Evolutionary conservation across 2,797 vertebrate species (phyloP), one percentile per base, ranked within the genome.

Genomic region (Loriculus beryllinus): DNA sequence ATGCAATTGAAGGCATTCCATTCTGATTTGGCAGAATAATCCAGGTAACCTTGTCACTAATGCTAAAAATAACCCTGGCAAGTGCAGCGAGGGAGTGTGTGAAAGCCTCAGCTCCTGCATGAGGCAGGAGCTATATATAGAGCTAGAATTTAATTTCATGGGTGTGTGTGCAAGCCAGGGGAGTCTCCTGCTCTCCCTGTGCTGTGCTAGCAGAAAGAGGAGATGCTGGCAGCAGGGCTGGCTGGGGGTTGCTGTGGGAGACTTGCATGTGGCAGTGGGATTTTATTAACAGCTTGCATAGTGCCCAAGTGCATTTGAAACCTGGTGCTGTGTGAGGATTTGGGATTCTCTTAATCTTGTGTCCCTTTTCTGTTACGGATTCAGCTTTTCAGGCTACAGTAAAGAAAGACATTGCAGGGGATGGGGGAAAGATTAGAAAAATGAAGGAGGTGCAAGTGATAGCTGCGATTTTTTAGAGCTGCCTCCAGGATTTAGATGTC

Each of bases 51-150:
- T 42, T 95, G 81, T 56, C 48, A 2, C 74, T 23, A 84, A 7
- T 48, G 80, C 95, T 96, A 96, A 97, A 96, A 97, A 97, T 96
- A 96, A 82, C 37, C 31, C 9, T 60, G 42, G 83, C 1, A 0
- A 77, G 85, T 1, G 1, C 75, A 83, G 88, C 3, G 54, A 79
- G 92, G 92, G 86, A 1, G 42, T 39, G 65, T 71, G 52, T 56
- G 80, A 64, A 81, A 57, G 60, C 86, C 84, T 76, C 35, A 57
- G 94, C 84, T 91, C 79, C 76, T 51, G 7, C 90, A 75, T 1
- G 33, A 94, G 90, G 40, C 39, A 4, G 52, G 40, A 83, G 75
- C 77, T 97, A 95, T 92, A 86, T 43, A 89, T 84, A 95, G 92
- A 91, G n/a, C 47, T 78, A 43, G 52, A 6, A 16, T 63, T 87